Base-by-base conservation (phyloP, 2,888 invertebrate genomes). In the Diloba caeruleocephala region DNA sequence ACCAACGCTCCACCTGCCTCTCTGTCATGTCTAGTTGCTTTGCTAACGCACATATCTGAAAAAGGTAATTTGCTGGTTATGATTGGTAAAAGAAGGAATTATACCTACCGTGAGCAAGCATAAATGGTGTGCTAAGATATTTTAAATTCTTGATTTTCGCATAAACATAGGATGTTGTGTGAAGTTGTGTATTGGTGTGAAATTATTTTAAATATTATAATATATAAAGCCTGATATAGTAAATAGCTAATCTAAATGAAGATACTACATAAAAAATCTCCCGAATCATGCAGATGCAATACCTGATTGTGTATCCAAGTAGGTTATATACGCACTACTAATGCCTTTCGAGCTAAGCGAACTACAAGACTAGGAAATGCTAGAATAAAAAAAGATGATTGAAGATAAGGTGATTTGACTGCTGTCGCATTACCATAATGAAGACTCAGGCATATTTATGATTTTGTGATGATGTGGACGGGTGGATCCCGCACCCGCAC, bases 1-100 rank as follows among this genome's bases (percentile, higher is more conserved):
- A 95, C 98, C 98, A 99, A 71, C 98, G 94, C 84, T 98, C 98
- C 56, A 98, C 96, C 88, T 98, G 97, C 48, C 98, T 94, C 84
- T 97, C 97, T 13, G 95, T 94, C 95, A 96, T 95, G 86, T 98
- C 98, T 74, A 97, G 86, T 85, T 97, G 97, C 85, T 98, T 98
- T 8, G 97, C 95, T 78, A 98, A 90, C 21, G 95, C 95, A 78
- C 94, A 89, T 80, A 96, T 92, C 96, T 97, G 88, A 7, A 87
- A 84, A 48, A 43, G 1, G 21, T n/a, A 50, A 5, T 10, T n/a
- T 3, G 0, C 12, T 25, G 8, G n/a, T 58, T 17, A 61, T 0
- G 5, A 9, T 29, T 33, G n/a, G n/a, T n/a, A 58, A 28, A 43
- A 59, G 13, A 7, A 9, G 10, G 21, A 26, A n/a, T 12, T n/a